Conservation (phyloP, 2,113 vertebrate genomes). For the Larimichthys crocea region DNA sequence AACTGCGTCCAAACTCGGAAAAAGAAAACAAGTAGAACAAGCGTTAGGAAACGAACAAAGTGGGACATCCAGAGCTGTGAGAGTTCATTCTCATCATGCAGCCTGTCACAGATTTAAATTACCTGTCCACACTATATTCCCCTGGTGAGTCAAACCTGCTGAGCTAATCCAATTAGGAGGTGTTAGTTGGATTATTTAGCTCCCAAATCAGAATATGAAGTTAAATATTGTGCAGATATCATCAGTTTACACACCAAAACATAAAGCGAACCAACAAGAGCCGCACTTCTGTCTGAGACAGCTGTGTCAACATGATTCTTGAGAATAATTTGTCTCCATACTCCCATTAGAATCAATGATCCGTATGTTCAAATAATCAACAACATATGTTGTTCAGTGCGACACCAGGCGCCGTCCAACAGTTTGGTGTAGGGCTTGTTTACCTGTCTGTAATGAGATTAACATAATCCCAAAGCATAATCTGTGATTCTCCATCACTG, state of each 20-base stretch:
- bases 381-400: neutral
- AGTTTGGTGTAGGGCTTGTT: conserved; percentile 10
- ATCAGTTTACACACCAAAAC: neutral
- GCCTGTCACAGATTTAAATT: conserved; percentile 2
- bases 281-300: neutral
- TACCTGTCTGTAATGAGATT: conserved; percentile 66
- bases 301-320: neutral
- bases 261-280: neutral
- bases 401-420: neutral
- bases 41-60: neutral
- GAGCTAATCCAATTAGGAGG: conserved; percentile 8
- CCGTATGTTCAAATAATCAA: neutral
- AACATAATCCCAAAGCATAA: conserved; percentile 62
- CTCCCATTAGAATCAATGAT: neutral
- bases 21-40: neutral
- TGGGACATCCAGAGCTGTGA: neutral
- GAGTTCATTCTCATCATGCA: neutral
- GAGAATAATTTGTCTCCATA: neutral
- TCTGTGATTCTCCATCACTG: conserved; percentile 49
- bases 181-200: neutral
- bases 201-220: neutral
- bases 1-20: neutral
- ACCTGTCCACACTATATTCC: neutral
- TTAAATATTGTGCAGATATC: neutral
- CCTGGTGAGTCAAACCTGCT: neutral